A percentile compares a stretch with the other conserved stretches of the same genome.
These are phyloP conservation scores for Marronus borbonicus DNA, from an alignment of 2,888 invertebrate genomes.

Conservation along the genomic window DNA sequence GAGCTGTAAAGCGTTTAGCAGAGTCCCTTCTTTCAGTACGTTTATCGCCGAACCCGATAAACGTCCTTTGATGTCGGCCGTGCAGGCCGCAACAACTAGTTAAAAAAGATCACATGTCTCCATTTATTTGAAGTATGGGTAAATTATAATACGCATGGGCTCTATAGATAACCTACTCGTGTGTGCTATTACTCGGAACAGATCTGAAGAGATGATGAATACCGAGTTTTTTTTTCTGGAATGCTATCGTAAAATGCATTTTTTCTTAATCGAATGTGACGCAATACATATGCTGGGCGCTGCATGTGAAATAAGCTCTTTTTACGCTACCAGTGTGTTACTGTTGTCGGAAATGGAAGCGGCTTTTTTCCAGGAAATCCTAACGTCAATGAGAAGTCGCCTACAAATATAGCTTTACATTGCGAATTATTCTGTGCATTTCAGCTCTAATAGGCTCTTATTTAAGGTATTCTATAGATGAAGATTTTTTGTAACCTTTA, in stretches of 20 bases:
- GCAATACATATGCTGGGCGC: conserved; percentile 21
- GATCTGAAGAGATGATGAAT: conserved; percentile 41
- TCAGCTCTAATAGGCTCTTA: too few relatives aligned
- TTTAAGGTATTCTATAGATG: too few relatives aligned
- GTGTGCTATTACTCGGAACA: conserved; percentile 33
- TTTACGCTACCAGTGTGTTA: background rate
- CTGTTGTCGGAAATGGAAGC: background rate
- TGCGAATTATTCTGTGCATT: too few relatives aligned
- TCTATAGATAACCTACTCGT: conserved; percentile 36
- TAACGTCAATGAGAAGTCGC: too few relatives aligned
- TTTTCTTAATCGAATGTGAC: conserved; percentile 34
- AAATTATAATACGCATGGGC: conserved; percentile 35
- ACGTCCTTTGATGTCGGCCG: conserved; percentile 50
- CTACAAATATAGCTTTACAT: too few relatives aligned
- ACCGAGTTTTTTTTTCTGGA: conserved; percentile 22
- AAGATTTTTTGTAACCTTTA: too few relatives aligned
- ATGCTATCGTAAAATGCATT: conserved; percentile 36
- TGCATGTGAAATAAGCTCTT: background rate
- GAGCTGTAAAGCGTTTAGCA: conserved; percentile 46
- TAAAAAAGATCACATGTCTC: conserved; percentile 47
- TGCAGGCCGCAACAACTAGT: conserved; percentile 33
- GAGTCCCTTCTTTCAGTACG: conserved; percentile 46
- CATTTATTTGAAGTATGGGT: conserved; percentile 46
- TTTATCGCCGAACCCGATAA: conserved; percentile 51
- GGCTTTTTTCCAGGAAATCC: background rate